Base-by-base conservation (phyloP, 1,140 invertebrate species). In the Penaeus chinensis region DNA sequence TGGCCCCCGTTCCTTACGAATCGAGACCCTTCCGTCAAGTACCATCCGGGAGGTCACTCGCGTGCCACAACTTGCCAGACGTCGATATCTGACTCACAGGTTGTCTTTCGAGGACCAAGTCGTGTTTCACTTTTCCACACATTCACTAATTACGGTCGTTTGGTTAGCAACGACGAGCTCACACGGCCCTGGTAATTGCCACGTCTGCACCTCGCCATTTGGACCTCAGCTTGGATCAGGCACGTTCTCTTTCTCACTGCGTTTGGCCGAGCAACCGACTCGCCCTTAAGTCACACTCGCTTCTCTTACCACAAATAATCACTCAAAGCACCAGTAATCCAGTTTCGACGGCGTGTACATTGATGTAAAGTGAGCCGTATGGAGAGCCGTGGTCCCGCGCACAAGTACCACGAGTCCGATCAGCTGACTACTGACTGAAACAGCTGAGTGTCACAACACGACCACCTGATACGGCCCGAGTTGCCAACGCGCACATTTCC, bases 391-490 rank as follows among this genome's bases (percentile, higher is more conserved):
- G 37, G 22, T 42, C 42, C 61, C 22, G 27, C 80, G 27, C 86
- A 71, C 80, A 87, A 69, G 27, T 60, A 76, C 22, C 80, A 37
- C 63, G 69, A 54, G 62, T 60, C 27, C 86, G 86, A 87, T 87
- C 86, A 87, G 86, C 86, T 87, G 86, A 87, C 86, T 87, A 87
- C 86, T 87, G 86, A 82, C 66, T 82, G 86, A 87, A 87, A 87
- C 86, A 87, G 86, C 86, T 87, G 86, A 87, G 86, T 82, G 80
- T 82, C 86, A 87, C 86, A 87, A 87, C 81, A 87, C 86, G 37
- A 87, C 86, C 86, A 87, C 86, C 86, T 87, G 86, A 87, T 87
- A 87, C 81, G 69, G 81, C 24, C 65, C 47, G 79, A 66, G 86
- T 87, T 87, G 86, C 86, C 86, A 87, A 61, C 27, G 37, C 86